Percentiles rank a stretch among this genome's conserved stretches.
These are phyloP conservation scores for Anoura caudifer DNA, from an alignment of 2,113 vertebrate genomes.

Conservation along the genomic window DNA sequence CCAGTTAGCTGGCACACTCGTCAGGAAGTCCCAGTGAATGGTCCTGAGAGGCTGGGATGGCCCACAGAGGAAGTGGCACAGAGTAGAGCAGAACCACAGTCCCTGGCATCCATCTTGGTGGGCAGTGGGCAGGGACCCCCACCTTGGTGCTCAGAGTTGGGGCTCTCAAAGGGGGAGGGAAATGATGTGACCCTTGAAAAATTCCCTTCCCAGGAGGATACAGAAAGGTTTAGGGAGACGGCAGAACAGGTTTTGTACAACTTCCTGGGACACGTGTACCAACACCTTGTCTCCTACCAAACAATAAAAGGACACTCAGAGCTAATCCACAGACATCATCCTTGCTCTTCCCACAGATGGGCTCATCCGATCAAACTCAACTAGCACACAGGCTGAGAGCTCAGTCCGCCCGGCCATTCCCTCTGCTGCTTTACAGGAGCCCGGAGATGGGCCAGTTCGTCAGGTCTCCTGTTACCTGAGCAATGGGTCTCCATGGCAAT, in stretches of 20 bases:
- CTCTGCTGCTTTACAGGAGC: neutral
- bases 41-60: neutral
- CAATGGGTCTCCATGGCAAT: neutral
- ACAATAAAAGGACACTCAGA: neutral
- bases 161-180: neutral
- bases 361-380: fast-evolving
- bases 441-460: neutral
- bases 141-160: neutral
- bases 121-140: neutral
- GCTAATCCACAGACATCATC: fast-evolving
- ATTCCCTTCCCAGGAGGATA: neutral
- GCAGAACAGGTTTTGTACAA: neutral
- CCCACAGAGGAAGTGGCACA: neutral
- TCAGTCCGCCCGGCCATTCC: fast-evolving
- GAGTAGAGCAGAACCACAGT: fast-evolving
- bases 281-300: neutral
- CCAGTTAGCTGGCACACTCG: fast-evolving
- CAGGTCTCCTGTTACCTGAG: neutral
- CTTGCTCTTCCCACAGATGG: fast-evolving
- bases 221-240: neutral
- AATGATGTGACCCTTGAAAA: neutral
- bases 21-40: neutral
- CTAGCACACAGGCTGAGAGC: fast-evolving
- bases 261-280: no score
- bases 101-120: fast-evolving